Base-by-base conservation (phyloP, 2,888 invertebrate species). In the Lydus trimaculatus region DNA sequence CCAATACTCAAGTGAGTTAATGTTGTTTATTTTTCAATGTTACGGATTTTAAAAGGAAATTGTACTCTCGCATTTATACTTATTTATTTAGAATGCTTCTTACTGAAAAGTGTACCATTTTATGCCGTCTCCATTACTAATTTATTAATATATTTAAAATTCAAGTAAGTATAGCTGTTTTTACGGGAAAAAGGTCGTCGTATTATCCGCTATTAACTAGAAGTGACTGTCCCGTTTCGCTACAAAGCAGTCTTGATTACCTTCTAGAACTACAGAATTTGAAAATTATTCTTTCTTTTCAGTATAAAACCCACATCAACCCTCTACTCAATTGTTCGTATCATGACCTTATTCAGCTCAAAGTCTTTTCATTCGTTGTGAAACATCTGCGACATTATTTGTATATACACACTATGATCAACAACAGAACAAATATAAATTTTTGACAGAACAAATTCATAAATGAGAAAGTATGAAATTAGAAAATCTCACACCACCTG, bases 401-500 rank as follows among this genome's bases (percentile, higher is more conserved):
- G 68, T 65, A 61, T 33, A 20, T 59, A 17, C 8, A 48, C 65
- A 43, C 58, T 65, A 62, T 7, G 0, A 52, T 25, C 23, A 52
- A 25, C 23, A 56, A 64, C 67, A 58, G n/a, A 25, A 20, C 39
- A 64, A 61, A 67, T 67, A 67, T 67, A 63, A 64, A 67, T 64
- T 67, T 64, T 13, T 61, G 60, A 20, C 56, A 39, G 65, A 62
- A 67, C 64, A 64, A 64, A 61, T 65, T 20, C n/a, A 31, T 61
- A 68, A 48, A 63, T 63, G 61, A 65, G 65, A 67, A 75, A 74
- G 69, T 70, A 71, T 70, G 70, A 72, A 75, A 76, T 75, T 76
- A 73, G 73, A 63, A 65, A 73, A 70, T 73, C 64, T 63, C 63
- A 25, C 23, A 67, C 66, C 76, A 76, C 72, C 76, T 76, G 76